Evolutionary conservation across 1,140 invertebrate genomes (phyloP).

Genomic region (Araneus ventricosus): DNA sequence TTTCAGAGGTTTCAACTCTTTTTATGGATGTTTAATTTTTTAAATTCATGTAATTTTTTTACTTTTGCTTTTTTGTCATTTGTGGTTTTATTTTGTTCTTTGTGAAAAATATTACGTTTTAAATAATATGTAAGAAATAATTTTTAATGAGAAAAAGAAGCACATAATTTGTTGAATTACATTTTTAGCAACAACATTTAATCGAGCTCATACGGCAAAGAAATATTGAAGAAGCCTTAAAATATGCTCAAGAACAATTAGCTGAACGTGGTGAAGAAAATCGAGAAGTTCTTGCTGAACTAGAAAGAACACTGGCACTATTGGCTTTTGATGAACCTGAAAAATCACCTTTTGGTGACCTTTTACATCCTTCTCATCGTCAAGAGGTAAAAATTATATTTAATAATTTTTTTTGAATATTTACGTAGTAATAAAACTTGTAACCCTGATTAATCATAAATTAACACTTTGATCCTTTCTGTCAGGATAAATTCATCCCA

Average conservation of each 20-base stretch:
- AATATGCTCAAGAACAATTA: slow-evolving; percentile 96
- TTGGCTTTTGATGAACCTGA: slow-evolving; percentile 98
- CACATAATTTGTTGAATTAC: not conserved
- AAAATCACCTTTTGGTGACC: slow-evolving; percentile 95
- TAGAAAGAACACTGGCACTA: slow-evolving; percentile 92
- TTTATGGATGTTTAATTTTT: no score
- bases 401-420: not conserved
- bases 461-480: no score
- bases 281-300: slow-evolving; percentile 83
- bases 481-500: no score
- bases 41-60: no score
- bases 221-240: slow-evolving; percentile 95
- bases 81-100: no score
- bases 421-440: no score
- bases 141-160: no score
- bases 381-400: slow-evolving; percentile 88
- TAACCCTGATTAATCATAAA: no score
- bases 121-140: no score
- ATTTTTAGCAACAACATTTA: slow-evolving; percentile 92
- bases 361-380: slow-evolving; percentile 93
- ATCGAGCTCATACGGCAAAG: slow-evolving; percentile 95
- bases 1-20: no score
- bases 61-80: no score
- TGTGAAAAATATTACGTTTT: no score
- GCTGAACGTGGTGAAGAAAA: slow-evolving; percentile 94